Conservation (phyloP, 2,113 vertebrate genomes). For the Hippoglossus stenolepis region DNA sequence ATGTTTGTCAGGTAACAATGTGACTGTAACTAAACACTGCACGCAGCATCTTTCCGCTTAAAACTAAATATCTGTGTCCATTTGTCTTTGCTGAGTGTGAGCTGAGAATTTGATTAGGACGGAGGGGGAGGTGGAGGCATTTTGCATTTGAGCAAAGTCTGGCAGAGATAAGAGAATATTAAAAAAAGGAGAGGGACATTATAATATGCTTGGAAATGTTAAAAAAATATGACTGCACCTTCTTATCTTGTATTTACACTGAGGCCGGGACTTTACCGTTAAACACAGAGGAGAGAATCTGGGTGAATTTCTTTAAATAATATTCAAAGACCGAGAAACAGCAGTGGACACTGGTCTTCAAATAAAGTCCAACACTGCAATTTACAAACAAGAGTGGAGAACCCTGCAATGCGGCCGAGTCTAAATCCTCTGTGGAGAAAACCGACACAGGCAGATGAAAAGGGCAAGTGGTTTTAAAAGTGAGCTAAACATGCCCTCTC, state of each 20-base stretch:
- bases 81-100: not conserved
- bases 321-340: not conserved
- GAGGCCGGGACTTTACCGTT: not conserved
- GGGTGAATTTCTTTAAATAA: not conserved
- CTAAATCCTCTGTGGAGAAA: constrained; percentile 8
- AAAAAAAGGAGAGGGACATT: constrained; percentile 26
- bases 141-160: constrained; percentile 39
- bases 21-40: not conserved
- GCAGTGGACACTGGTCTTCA: constrained; percentile 7
- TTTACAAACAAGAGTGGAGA: constrained; percentile 3
- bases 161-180: constrained; percentile 44
- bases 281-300: constrained; percentile 11
- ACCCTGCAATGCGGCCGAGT: not conserved
- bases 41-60: not conserved
- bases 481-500: constrained; percentile 48
- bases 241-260: constrained; percentile 36
- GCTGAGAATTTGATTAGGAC: constrained; percentile 31
- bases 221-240: not conserved
- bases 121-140: constrained; percentile 16
- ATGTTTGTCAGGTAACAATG: not conserved
- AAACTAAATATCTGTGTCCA: not conserved
- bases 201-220: constrained; percentile 20
- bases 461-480: constrained; percentile 58
- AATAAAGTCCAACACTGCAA: not conserved
- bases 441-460: constrained; percentile 43